These are phyloP conservation scores for Caenorhabditis sp. DNA, from an alignment of 2,888 invertebrate genomes.

Conservation along the genomic window DNA sequence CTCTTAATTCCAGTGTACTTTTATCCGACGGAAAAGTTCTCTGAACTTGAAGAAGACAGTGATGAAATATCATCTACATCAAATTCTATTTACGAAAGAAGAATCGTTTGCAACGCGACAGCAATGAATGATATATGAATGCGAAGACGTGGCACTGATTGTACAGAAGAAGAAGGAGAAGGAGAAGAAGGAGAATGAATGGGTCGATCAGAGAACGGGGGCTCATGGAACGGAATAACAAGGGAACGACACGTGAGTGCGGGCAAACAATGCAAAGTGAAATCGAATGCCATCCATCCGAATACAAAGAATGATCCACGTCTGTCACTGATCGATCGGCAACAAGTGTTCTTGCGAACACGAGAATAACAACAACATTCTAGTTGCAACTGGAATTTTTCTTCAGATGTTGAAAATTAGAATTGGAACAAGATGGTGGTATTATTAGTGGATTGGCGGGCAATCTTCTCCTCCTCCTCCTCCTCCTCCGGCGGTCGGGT, in stretches of 20 bases:
- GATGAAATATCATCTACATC: neutral
- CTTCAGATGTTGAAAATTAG: neutral
- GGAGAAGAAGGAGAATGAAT: neutral
- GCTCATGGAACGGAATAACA: constrained; percentile 11
- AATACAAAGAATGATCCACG: constrained; percentile 15
- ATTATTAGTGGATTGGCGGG: neutral
- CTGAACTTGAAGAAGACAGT: neutral
- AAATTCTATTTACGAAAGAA: neutral
- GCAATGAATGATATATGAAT: neutral
- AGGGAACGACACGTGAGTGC: constrained; percentile 1
- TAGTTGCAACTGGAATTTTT: neutral
- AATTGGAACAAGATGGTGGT: neutral
- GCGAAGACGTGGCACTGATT: too few relatives aligned
- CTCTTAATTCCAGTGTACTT: too few relatives aligned
- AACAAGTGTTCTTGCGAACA: neutral
- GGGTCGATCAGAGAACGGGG: constrained; percentile 2
- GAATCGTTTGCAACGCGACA: neutral
- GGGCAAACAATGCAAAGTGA: constrained; percentile 16
- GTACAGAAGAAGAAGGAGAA: neutral
- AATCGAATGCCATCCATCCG: constrained; percentile 10
- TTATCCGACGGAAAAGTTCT: too few relatives aligned
- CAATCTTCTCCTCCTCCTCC: too few relatives aligned
- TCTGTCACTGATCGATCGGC: constrained; percentile 12
- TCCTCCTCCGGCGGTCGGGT: neutral
- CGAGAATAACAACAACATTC: constrained; percentile 4